Evolutionary conservation across 2,888 invertebrate genomes (phyloP).

Genomic region (Podotricha telesiphe): DNA sequence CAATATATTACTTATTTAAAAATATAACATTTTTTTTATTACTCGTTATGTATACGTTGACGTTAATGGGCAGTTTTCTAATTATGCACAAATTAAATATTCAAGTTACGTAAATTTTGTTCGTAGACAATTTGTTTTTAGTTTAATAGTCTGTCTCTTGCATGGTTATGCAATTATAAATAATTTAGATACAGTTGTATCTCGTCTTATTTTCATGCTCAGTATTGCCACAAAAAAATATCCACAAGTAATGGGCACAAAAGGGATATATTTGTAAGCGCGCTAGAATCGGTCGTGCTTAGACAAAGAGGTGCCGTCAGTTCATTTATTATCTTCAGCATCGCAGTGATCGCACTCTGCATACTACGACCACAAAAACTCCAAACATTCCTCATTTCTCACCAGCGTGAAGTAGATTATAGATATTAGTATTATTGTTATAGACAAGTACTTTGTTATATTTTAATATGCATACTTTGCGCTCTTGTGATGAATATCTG

Average conservation of each 20-base stretch:
- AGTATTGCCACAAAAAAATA: no score
- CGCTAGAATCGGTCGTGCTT: not conserved
- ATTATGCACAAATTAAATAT: not conserved
- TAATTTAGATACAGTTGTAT: no score
- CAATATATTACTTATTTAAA: not conserved
- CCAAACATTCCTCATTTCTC: conserved; percentile 16
- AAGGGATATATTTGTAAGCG: no score
- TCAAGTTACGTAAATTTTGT: not conserved
- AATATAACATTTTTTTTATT: not conserved
- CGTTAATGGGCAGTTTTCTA: not conserved
- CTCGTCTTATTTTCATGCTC: no score
- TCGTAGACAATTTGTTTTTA: not conserved
- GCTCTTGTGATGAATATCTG: conserved; percentile 4
- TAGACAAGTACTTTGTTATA: conserved; percentile 10
- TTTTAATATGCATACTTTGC: conserved; percentile 11
- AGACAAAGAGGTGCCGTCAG: conserved; percentile 29
- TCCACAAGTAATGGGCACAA: not conserved
- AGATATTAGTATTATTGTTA: conserved; percentile 27
- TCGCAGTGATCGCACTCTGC: conserved; percentile 21
- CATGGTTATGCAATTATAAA: no score
- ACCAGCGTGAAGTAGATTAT: conserved; percentile 23
- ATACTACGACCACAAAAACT: conserved; percentile 17
- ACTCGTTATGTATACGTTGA: not conserved
- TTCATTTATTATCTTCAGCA: conserved; percentile 27
- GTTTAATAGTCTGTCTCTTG: not conserved